Evolutionary conservation across 2,113 vertebrate species (phyloP), one percentile per base, ranked within the genome.

Genomic region (Gobiocypris rarus): DNA sequence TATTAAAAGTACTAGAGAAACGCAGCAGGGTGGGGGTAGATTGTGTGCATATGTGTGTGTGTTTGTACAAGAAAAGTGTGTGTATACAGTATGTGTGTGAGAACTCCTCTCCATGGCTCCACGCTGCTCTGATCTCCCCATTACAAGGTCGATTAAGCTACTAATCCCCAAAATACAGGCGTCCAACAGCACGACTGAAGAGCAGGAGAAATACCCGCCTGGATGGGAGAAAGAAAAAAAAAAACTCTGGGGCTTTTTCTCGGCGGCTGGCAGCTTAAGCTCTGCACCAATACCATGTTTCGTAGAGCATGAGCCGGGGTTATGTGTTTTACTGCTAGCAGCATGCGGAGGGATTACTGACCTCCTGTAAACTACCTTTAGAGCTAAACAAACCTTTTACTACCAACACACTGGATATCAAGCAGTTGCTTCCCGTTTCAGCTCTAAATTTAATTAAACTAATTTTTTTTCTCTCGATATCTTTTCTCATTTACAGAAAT

Each of bases 111-210:
- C 90, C 89, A 93, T 93, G 93, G 91, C 90, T 92, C 90, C 91
- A 93, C 90, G 92, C 91, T 85, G 92, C 91, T 91, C 93, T 93
- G 94, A 94, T 95, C 94, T 94, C 93, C 93, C 93, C 91, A 95
- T 95, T 95, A 95, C 94, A 94, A 94, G 94, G 93, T 94, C 94
- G 94, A 94, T 95, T 94, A 95, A 94, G 92, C 89, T 92, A 93
- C 94, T 95, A 95, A 95, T 95, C 94, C 94, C 88, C 91, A 92
- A 94, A 95, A 94, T 94, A 95, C 93, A 94, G 90, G 92, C 90
- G 88, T 92, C 92, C 92, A 94, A 93, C 91, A 91, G 93, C 92
- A 93, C 83, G 80, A 92, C 91, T 87, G 89, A 86, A 85, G 81
- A 86, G 90, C 87, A 85, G 87, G 89, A 89, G 86, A 85, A 67